Percentiles rank a stretch among this genome's conserved stretches.
Evolutionary conservation across 2,888 invertebrate genomes (phyloP).

Genomic region (Hypolimnas misippus): DNA sequence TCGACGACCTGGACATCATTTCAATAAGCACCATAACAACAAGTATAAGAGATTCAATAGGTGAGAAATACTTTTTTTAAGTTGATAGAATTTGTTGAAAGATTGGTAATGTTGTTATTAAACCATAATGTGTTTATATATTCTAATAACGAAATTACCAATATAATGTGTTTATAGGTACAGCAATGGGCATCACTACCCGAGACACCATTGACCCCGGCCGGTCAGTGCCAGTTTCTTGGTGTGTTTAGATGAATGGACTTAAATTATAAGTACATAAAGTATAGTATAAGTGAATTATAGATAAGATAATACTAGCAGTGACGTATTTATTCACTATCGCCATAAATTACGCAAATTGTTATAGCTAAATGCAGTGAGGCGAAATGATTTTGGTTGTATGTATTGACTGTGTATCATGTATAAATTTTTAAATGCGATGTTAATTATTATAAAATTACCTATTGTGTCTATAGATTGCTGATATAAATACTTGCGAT

Average conservation of each 20-base stretch:
- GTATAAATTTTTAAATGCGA: conserved; percentile 21
- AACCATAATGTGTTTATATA: too few species aligned
- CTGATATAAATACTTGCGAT: background rate
- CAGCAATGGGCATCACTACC: conserved; percentile 73
- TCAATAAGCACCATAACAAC: conserved; percentile 73
- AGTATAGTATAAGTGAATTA: conserved; percentile 40
- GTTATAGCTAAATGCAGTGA: conserved; percentile 38
- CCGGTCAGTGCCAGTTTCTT: conserved; percentile 50
- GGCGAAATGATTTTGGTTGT: conserved; percentile 7
- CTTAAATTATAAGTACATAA: conserved; percentile 42
- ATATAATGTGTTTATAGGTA: conserved; percentile 54
- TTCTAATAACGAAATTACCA: too few species aligned
- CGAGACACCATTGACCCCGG: conserved; percentile 78
- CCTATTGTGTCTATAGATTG: conserved; percentile 1
- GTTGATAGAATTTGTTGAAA: background rate
- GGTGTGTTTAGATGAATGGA: conserved; percentile 67
- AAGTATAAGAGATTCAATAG: conserved; percentile 78
- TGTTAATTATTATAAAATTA: background rate
- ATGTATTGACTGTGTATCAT: conserved; percentile 48
- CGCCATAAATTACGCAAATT: conserved; percentile 36
- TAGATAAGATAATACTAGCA: conserved; percentile 28
- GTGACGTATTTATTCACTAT: conserved; percentile 25
- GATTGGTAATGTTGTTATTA: too few species aligned
- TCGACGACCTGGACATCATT: conserved; percentile 68
- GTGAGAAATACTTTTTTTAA: conserved; percentile 30